phyloP scores from a whole-genome alignment of 2,888 invertebrate genomes.

The Dastarcus helophoroides region DNA sequence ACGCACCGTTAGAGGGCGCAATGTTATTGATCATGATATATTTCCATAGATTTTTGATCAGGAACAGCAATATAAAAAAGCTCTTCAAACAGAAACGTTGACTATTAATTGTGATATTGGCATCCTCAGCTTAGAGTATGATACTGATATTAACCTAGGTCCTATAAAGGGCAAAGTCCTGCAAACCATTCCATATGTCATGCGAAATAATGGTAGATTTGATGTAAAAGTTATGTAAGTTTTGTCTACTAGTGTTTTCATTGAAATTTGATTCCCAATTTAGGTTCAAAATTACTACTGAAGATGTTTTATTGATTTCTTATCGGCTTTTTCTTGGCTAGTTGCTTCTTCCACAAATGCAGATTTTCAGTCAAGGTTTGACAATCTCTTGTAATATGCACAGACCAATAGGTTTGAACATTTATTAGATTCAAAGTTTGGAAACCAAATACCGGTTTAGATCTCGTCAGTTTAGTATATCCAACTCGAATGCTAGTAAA shows the following conservation, averaged over 20 bases:
- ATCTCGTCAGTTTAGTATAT: too few species aligned
- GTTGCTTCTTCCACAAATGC: too few species aligned
- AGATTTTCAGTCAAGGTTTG: not conserved
- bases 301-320: too few species aligned
- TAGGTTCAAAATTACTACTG: too few species aligned
- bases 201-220: slow-evolving; percentile 48
- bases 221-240: slow-evolving; percentile 44
- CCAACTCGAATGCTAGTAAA: too few species aligned
- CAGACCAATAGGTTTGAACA: too few species aligned
- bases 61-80: slow-evolving; percentile 33
- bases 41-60: slow-evolving; percentile 36
- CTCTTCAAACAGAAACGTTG: slow-evolving; percentile 15
- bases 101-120: slow-evolving; percentile 46
- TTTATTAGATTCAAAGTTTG: too few species aligned
- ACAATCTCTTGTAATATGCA: not conserved
- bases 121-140: slow-evolving; percentile 43
- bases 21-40: not conserved
- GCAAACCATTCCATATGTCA: slow-evolving; percentile 37
- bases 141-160: slow-evolving; percentile 40
- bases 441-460: too few species aligned
- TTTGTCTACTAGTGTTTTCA: not conserved
- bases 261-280: too few species aligned
- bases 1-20: not conserved
- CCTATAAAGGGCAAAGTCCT: slow-evolving; percentile 46
- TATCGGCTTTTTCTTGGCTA: too few species aligned